Conservation (phyloP, 2,113 vertebrate species). For the Arizona elegans region DNA sequence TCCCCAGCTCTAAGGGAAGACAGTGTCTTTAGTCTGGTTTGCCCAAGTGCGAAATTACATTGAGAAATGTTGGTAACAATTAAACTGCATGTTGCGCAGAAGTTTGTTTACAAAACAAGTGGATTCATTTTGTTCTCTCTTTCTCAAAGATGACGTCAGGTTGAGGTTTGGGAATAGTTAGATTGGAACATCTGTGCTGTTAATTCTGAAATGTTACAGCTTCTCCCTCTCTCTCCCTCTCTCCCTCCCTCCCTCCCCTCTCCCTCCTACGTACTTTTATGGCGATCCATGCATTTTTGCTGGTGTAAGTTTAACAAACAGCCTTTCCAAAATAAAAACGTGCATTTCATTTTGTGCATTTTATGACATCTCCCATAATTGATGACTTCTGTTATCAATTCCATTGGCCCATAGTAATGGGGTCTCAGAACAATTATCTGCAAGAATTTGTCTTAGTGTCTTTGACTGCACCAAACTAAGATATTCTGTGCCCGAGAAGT, state of each 20-base stretch:
- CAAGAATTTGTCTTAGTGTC: neutral
- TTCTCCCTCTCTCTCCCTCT: neutral
- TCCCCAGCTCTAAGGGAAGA: neutral
- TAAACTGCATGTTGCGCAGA: neutral
- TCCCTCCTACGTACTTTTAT: neutral
- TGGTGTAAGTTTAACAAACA: neutral
- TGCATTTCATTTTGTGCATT: neutral
- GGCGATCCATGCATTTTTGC: neutral
- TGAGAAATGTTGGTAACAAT: neutral
- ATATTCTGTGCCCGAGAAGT: neutral
- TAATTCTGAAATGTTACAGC: neutral
- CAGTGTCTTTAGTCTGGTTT: fast-evolving
- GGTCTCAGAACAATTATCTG: neutral
- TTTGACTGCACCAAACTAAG: neutral
- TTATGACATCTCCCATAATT: neutral
- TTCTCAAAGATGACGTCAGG: neutral
- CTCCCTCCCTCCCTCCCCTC: neutral
- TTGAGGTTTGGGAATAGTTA: neutral
- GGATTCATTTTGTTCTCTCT: neutral
- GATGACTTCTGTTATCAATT: neutral
- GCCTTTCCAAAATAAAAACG: neutral
- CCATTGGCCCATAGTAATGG: neutral
- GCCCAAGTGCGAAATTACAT: neutral
- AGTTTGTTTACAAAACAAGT: neutral
- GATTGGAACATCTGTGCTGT: fast-evolving